A percentile compares a stretch with the other conserved stretches of the same genome.
Evolutionary conservation across 2,888 invertebrate species (phyloP).

Genomic region (Scotopteryx bipunctaria): DNA sequence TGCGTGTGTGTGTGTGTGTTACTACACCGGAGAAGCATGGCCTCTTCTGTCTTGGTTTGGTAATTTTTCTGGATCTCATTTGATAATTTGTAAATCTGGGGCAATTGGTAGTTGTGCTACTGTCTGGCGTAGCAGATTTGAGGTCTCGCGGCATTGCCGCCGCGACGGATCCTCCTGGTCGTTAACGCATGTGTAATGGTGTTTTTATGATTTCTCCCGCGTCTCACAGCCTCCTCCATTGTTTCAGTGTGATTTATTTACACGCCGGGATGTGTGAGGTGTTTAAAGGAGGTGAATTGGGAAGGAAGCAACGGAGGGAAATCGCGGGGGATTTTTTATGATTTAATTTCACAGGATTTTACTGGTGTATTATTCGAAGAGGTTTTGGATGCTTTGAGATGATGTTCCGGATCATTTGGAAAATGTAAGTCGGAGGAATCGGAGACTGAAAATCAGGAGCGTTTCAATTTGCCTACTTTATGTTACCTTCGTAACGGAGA

Average conservation of each 20-base stretch:
- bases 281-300: conserved; percentile 46
- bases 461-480: neutral
- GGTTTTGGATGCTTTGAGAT: conserved; percentile 10
- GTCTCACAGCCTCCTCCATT: conserved; percentile 49
- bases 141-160: conserved; percentile 16
- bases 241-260: conserved; percentile 63
- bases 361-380: conserved; percentile 24
- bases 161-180: conserved; percentile 41
- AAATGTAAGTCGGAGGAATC: conserved; percentile 2
- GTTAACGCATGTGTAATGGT: conserved; percentile 61
- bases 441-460: neutral
- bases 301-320: conserved; percentile 32
- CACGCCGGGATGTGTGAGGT: conserved; percentile 52
- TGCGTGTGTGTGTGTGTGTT: no score
- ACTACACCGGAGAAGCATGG: no score
- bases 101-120: neutral
- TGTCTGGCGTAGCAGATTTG: conserved; percentile 17
- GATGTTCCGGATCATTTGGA: conserved; percentile 15
- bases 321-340: conserved; percentile 37
- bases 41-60: no score
- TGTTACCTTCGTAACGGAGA: neutral
- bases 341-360: conserved; percentile 35
- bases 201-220: conserved; percentile 60
- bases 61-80: no score
- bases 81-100: no score